A percentile compares a stretch with the other conserved stretches of the same genome.
Conservation (phyloP, 2,797 vertebrate species). For the Varecia variegata region DNA sequence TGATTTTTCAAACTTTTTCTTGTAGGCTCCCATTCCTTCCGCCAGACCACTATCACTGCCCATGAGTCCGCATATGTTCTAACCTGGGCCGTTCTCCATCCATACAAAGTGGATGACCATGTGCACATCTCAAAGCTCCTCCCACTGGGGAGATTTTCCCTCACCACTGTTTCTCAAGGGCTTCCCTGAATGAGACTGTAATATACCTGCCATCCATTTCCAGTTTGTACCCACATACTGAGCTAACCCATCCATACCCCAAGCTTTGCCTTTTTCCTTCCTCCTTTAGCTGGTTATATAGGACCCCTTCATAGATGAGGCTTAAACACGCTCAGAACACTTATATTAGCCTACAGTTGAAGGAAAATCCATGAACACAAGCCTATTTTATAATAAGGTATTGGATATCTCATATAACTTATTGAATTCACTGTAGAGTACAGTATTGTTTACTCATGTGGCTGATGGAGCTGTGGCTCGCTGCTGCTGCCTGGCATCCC, state of each 20-base stretch:
- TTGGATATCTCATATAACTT: neutral
- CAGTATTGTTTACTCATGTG: neutral
- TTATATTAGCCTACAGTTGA: neutral
- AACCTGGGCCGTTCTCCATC: neutral
- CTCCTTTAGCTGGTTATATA: neutral
- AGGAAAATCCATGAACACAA: neutral
- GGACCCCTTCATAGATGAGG: neutral
- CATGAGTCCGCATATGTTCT: neutral
- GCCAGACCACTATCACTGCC: neutral
- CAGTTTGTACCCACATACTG: neutral
- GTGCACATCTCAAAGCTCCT: neutral
- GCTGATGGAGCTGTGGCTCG: neutral
- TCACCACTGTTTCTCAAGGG: neutral
- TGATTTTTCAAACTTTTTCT: neutral
- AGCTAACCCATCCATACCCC: neutral
- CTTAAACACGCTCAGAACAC: neutral
- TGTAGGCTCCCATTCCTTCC: neutral
- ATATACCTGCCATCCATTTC: neutral
- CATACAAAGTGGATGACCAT: neutral
- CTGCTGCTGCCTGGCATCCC: neutral
- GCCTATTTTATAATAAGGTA: neutral
- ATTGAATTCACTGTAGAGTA: neutral
- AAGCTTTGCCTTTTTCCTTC: neutral
- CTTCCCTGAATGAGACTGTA: neutral
- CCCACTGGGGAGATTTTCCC: neutral